Percentiles rank a stretch among this genome's conserved stretches.
Evolutionary conservation across 2,797 vertebrate species (phyloP).

Genomic region (Pelochelys cantorii): DNA sequence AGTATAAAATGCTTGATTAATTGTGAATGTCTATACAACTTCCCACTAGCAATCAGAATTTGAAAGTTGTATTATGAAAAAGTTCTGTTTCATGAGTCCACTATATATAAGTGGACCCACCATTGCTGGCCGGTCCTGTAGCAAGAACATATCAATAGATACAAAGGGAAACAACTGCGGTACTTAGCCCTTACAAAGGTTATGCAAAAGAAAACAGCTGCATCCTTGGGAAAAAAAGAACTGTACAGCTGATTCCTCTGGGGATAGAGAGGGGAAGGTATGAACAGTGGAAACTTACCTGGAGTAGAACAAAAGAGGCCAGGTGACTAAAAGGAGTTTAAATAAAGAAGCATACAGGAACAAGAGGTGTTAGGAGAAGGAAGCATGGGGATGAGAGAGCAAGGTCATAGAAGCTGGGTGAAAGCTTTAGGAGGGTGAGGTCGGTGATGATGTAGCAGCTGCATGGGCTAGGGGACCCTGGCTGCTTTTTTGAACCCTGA

Average conservation of each 20-base stretch:
- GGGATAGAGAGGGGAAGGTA: not conserved
- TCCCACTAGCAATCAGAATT: too few species aligned
- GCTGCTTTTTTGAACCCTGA: not conserved
- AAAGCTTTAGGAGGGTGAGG: not conserved
- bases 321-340: not conserved
- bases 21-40: not conserved
- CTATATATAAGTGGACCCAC: not conserved
- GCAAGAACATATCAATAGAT: not conserved
- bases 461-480: not conserved
- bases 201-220: not conserved
- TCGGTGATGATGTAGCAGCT: not conserved
- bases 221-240: not conserved
- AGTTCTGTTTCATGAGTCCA: not conserved
- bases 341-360: not conserved
- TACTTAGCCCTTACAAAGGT: not conserved
- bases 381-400: not conserved
- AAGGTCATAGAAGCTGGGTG: not conserved
- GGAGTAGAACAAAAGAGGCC: not conserved
- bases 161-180: not conserved
- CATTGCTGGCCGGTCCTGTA: not conserved
- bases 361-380: not conserved
- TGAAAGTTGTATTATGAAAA: not conserved
- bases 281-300: not conserved
- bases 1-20: not conserved
- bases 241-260: not conserved